These are phyloP conservation scores for Drosophila hawaiiensis DNA, from an alignment of 2,888 invertebrate species.

Conservation along the genomic window DNA sequence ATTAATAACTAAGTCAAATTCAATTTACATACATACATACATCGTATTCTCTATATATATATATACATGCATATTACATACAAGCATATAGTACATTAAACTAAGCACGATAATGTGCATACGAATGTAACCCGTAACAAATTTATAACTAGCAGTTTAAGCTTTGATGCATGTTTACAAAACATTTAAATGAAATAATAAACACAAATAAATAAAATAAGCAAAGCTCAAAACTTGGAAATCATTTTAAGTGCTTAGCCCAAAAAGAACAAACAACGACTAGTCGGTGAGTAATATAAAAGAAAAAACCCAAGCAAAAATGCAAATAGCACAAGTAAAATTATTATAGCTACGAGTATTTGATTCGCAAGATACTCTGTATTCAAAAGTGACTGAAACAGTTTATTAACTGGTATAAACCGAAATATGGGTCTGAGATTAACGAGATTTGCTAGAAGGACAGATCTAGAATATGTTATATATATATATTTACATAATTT, in stretches of 20 bases:
- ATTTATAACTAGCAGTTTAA: constrained; percentile 76
- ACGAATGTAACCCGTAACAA: constrained; percentile 44
- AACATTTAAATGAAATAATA: constrained; percentile 79
- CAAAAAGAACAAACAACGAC: not conserved
- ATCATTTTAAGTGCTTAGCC: constrained; percentile 45
- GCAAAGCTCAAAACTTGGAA: constrained; percentile 35
- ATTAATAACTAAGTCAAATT: constrained; percentile 43
- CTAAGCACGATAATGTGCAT: constrained; percentile 27
- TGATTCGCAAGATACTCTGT: not conserved
- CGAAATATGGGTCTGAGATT: not conserved
- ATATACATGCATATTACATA: constrained; percentile 16
- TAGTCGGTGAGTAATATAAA: constrained; percentile 14
- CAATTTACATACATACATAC: constrained; percentile 24
- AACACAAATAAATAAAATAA: constrained; percentile 56
- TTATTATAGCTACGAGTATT: fast-evolving
- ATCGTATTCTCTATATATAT: constrained; percentile 29
- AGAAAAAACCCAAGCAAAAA: constrained; percentile 29
- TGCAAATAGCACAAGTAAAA: constrained; percentile 39
- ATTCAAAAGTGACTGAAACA: not conserved
- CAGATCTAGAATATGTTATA: not conserved
- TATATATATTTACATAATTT: not conserved
- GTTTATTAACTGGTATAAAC: not conserved
- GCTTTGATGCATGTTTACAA: constrained; percentile 83
- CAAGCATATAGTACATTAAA: constrained; percentile 18
- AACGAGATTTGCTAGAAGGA: not conserved